Conservation (phyloP, 2,113 vertebrate species). For the Rhadina sibilatrix region DNA sequence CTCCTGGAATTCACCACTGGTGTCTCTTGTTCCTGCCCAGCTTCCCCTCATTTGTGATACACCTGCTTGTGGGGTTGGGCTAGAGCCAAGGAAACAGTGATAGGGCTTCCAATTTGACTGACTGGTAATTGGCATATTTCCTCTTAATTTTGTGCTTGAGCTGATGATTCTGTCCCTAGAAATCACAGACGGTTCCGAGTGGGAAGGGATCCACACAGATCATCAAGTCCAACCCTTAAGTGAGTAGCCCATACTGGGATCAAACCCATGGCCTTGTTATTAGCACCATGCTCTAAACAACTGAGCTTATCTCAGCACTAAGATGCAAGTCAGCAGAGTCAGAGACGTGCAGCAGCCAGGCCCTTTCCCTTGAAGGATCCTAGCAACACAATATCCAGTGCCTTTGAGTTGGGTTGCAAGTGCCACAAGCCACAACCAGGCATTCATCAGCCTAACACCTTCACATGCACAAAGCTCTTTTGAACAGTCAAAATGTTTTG, state of each 20-base stretch:
- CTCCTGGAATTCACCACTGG: slow-evolving; percentile 23
- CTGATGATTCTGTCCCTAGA: background rate
- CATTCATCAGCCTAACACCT: background rate
- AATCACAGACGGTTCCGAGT: background rate
- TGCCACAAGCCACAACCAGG: background rate
- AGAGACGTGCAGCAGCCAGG: background rate
- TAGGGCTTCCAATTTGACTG: background rate
- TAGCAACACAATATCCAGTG: background rate
- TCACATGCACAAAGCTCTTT: background rate
- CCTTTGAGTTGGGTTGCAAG: background rate
- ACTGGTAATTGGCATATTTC: background rate
- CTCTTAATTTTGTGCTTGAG: background rate
- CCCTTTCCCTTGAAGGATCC: background rate
- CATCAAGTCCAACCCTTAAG: background rate
- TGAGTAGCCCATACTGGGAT: background rate
- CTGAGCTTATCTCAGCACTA: background rate
- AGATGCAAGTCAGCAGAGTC: background rate
- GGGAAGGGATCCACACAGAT: background rate
- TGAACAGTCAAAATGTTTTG: background rate
- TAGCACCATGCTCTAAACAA: accelerated
- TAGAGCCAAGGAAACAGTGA: background rate
- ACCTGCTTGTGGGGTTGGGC: background rate
- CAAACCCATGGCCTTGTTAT: background rate
- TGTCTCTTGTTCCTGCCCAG: background rate
- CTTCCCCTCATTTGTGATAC: background rate